Conservation (phyloP, 2,888 invertebrate species). For the Xestobium rufovillosum region DNA sequence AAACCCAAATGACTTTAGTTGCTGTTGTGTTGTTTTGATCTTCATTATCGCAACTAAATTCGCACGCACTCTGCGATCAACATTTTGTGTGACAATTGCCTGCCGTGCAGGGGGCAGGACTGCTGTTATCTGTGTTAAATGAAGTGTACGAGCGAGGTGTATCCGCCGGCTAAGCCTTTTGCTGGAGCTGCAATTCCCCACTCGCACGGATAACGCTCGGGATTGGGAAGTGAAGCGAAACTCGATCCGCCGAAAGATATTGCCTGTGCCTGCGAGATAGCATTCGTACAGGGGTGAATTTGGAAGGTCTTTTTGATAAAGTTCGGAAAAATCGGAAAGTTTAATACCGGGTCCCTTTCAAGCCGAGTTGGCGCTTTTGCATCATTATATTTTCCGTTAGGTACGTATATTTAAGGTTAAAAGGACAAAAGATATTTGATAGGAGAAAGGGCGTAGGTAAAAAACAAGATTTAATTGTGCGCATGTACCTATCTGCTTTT, state of each 20-base stretch:
- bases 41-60: constrained; percentile 40
- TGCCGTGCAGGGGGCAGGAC: constrained; percentile 43
- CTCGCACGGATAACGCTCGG: constrained; percentile 38
- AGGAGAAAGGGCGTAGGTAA: too few species aligned
- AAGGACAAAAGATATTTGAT: too few species aligned
- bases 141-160: constrained; percentile 43
- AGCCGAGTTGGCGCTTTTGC: too few species aligned
- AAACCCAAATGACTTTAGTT: constrained; percentile 32
- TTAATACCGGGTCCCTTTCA: too few species aligned
- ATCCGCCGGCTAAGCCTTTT: constrained; percentile 42
- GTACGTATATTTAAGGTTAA: too few species aligned
- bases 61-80: constrained; percentile 40
- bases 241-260: constrained; percentile 41
- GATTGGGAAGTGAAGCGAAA: constrained; percentile 42
- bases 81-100: constrained; percentile 36
- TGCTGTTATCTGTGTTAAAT: constrained; percentile 46
- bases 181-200: constrained; percentile 40
- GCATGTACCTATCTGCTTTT: too few species aligned
- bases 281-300: constrained; percentile 27
- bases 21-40: constrained; percentile 36
- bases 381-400: too few species aligned
- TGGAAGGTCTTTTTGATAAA: constrained; percentile 3
- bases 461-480: too few species aligned
- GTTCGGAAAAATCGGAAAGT: too few species aligned
- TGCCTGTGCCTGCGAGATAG: constrained; percentile 37